Conservation (phyloP, 2,113 vertebrate species). For the Syrrhaptes paradoxus region DNA sequence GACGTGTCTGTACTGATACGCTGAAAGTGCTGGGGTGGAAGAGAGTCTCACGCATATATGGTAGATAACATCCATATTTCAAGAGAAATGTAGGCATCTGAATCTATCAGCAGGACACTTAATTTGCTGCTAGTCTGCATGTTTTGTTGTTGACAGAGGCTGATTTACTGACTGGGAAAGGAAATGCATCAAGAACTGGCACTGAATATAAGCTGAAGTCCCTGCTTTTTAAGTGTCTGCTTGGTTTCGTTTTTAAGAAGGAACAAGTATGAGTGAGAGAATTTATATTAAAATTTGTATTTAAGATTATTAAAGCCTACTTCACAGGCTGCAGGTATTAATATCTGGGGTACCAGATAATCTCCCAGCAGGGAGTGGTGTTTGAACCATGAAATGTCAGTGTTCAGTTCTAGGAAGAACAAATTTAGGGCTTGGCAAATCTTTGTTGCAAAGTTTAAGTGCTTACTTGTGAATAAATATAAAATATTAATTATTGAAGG, state of each 20-base stretch:
- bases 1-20: neutral
- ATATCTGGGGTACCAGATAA: constrained; percentile 30
- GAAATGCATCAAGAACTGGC: neutral
- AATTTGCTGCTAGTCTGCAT: neutral
- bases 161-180: neutral
- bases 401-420: neutral
- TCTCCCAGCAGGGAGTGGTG: constrained; percentile 34
- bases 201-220: neutral
- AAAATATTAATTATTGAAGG: constrained; percentile 56
- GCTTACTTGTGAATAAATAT: constrained; percentile 44
- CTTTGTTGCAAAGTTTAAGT: constrained; percentile 29
- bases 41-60: neutral
- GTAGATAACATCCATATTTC: neutral
- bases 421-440: constrained; percentile 26
- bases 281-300: constrained; percentile 48
- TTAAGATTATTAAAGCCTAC: constrained; percentile 39
- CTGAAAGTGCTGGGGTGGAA: neutral
- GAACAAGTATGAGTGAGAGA: neutral
- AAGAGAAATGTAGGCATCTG: neutral
- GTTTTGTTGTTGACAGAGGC: neutral
- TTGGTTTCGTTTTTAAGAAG: constrained; percentile 22
- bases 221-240: neutral
- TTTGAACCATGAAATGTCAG: constrained; percentile 60
- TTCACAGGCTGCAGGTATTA: neutral
- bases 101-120: neutral